phyloP scores from a whole-genome alignment of 2,113 vertebrate species.

The Muntiacus muntjak region DNA sequence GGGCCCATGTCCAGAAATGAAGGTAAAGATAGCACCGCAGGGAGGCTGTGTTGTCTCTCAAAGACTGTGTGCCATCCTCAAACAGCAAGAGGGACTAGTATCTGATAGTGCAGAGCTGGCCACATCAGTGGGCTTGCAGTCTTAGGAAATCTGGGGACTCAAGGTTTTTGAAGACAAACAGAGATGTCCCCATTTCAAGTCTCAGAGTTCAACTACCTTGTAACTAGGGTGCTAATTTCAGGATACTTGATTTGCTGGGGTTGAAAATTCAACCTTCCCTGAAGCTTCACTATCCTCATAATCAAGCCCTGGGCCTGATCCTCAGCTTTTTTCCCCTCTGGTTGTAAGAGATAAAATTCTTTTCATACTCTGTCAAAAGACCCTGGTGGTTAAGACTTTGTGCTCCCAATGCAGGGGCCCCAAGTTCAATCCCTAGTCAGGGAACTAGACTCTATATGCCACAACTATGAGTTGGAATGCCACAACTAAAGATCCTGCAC shows the following conservation, averaged over 20 bases:
- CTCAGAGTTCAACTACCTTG: not conserved
- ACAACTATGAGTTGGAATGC: not conserved
- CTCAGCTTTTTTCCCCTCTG: not conserved
- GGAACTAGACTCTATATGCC: not conserved
- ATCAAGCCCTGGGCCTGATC: not conserved
- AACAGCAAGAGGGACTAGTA: not conserved
- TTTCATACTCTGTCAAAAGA: not conserved
- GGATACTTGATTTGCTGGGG: not conserved
- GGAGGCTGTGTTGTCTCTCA: not conserved
- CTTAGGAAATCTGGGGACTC: not conserved
- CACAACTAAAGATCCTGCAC: not conserved
- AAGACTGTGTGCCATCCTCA: not conserved
- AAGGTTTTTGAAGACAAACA: not conserved
- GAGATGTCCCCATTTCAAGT: not conserved
- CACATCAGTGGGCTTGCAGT: not conserved
- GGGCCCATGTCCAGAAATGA: not conserved
- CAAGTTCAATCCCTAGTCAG: not conserved
- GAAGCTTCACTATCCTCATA: not conserved
- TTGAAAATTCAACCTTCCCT: not conserved
- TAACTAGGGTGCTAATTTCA: not conserved
- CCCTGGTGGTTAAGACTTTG: not conserved
- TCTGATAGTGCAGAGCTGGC: not conserved
- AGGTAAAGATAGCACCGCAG: not conserved
- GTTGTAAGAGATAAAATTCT: not conserved
- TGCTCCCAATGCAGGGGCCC: not conserved